phyloP scores from a whole-genome alignment of 1,140 invertebrate genomes.

The Halotydeus destructor region DNA sequence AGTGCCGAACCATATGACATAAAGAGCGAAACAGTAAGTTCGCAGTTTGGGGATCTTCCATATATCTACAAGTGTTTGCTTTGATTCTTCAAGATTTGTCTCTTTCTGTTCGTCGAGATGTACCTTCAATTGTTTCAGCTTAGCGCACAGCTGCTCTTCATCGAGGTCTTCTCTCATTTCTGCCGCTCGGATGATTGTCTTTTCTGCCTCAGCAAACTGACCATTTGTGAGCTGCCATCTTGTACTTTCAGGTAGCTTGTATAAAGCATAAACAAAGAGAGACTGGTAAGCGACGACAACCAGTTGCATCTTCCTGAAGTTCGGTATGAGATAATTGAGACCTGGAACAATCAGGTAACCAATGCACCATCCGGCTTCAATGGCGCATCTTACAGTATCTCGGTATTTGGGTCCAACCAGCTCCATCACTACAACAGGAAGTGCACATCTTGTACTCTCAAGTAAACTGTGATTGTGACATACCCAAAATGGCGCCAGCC shows the following conservation, averaged over 20 bases:
- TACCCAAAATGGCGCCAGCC: slow-evolving; percentile 7
- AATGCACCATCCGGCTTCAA: not conserved
- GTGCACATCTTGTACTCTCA: not conserved
- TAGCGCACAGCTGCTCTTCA: too few species aligned
- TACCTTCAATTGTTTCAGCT: too few species aligned
- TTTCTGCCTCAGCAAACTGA: not conserved
- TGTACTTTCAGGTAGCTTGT: not conserved
- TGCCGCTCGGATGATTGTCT: slow-evolving; percentile 1
- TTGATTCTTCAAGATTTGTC: too few species aligned
- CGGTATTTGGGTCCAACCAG: not conserved
- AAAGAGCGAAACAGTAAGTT: slow-evolving; percentile 13
- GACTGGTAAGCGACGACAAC: not conserved
- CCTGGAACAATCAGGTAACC: not conserved
- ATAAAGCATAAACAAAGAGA: not conserved
- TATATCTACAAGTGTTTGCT: slow-evolving; percentile 12
- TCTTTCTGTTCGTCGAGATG: too few species aligned
- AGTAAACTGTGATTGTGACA: too few species aligned
- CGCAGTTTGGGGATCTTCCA: slow-evolving; percentile 10
- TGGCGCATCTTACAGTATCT: not conserved
- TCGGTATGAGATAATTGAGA: not conserved
- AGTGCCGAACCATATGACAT: slow-evolving; percentile 37
- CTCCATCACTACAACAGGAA: not conserved
- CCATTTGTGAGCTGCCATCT: slow-evolving; percentile 8
- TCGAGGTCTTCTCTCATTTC: slow-evolving; percentile 10
- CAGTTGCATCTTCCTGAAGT: not conserved